Evolutionary conservation across 2,113 vertebrate genomes (phyloP).

Genomic region (Poeciliopsis turrubarensis): DNA sequence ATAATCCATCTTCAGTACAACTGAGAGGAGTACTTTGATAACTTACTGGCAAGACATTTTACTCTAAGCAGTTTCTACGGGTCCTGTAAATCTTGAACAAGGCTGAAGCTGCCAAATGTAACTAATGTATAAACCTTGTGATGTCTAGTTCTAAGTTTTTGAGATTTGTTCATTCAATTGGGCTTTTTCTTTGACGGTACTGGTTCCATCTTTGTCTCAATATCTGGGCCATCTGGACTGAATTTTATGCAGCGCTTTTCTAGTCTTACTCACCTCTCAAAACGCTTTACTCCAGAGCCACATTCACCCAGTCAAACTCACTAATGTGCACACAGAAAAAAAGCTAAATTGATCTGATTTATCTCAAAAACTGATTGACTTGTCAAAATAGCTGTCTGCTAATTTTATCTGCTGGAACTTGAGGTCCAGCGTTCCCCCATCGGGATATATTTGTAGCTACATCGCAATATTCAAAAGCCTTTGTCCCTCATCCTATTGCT

Average conservation of each 20-base stretch:
- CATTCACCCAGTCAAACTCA: no score
- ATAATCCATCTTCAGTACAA: no score
- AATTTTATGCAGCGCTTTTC: neutral
- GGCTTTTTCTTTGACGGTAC: no score
- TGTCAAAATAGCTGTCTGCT: conserved; percentile 46
- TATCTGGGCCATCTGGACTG: neutral
- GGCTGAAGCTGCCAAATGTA: no score
- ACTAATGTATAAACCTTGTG: no score
- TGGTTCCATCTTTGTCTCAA: neutral
- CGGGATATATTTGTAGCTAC: conserved; percentile 74
- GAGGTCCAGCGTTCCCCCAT: conserved; percentile 63
- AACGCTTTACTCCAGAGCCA: neutral
- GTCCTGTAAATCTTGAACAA: no score
- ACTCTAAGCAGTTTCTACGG: no score
- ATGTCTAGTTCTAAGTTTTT: neutral
- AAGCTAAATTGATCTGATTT: neutral
- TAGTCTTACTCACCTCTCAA: neutral
- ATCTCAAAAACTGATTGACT: conserved; percentile 62
- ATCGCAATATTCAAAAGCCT: conserved; percentile 72
- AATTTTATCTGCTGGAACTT: conserved; percentile 40
- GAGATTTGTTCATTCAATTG: no score
- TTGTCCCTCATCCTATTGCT: conserved; percentile 71
- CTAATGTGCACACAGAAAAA: neutral
- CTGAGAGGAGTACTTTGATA: no score
- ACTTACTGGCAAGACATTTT: no score